Evolutionary conservation across 2,888 invertebrate species (phyloP).

Genomic region (Stenotaenia linearis): DNA sequence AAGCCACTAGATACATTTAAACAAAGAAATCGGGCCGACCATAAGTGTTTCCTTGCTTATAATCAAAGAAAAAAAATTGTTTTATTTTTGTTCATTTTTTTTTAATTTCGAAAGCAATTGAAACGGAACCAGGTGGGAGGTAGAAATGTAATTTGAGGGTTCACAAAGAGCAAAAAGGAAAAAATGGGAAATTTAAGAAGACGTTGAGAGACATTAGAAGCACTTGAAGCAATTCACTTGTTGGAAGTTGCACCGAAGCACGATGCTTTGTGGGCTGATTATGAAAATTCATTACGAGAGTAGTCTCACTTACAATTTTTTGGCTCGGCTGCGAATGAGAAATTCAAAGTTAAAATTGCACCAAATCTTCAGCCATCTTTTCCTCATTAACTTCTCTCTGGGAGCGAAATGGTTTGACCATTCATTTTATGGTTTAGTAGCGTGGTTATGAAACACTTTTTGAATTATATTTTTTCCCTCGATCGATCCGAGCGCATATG

Average conservation of each 20-base stretch:
- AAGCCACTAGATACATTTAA: no score
- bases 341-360: constrained; percentile 6
- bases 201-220: constrained; percentile 7
- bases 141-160: constrained; percentile 17
- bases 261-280: constrained; percentile 20
- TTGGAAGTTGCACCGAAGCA: not conserved
- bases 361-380: constrained; percentile 15
- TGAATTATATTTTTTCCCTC: no score
- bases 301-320: constrained; percentile 10
- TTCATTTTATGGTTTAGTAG: not conserved
- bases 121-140: not conserved
- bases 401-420: not conserved
- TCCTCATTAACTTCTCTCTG: constrained; percentile 17
- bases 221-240: constrained; percentile 24
- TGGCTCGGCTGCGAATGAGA: not conserved
- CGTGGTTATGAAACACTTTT: not conserved
- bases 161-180: constrained; percentile 18
- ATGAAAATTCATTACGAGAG: constrained; percentile 20
- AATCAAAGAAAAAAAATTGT: not conserved
- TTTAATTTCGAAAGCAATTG: not conserved
- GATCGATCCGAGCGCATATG: not conserved
- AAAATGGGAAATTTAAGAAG: constrained; percentile 13
- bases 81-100: not conserved
- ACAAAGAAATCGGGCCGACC: no score
- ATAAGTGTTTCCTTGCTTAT: no score